phyloP scores from a whole-genome alignment of 1,140 invertebrate genomes.

The Acromyrmex echinatior region DNA sequence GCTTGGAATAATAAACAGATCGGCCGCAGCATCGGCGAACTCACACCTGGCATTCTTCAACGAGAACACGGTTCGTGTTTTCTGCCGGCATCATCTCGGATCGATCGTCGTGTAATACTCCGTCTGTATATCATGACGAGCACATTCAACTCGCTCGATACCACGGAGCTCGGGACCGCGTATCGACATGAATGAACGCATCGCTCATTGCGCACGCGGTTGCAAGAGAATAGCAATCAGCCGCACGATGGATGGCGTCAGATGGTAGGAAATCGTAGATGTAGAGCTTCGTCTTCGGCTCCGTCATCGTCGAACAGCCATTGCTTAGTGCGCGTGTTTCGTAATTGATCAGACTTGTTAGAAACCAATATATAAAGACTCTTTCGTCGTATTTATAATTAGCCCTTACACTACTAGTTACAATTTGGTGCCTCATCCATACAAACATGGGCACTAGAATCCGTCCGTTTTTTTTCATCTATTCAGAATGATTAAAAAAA shows the following conservation, averaged over 20 bases:
- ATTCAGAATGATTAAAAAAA: too few species aligned
- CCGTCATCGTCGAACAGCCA: conserved; percentile 52
- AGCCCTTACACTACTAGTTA: too few species aligned
- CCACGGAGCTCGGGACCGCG: conserved; percentile 15
- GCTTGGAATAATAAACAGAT: conserved; percentile 51
- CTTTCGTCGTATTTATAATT: conserved; percentile 5
- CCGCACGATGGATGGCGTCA: conserved; percentile 80
- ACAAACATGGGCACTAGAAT: too few species aligned
- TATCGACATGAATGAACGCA: conserved; percentile 81
- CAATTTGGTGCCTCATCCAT: too few species aligned
- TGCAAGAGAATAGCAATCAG: conserved; percentile 80
- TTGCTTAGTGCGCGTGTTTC: conserved; percentile 69
- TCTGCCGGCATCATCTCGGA: conserved; percentile 22
- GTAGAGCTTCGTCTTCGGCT: conserved; percentile 67
- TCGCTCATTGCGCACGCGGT: conserved; percentile 77
- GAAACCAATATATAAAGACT: conserved; percentile 55
- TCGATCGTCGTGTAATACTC: conserved; percentile 44
- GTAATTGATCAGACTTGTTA: conserved; percentile 64
- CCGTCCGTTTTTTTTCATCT: too few species aligned
- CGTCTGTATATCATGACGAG: conserved; percentile 45
- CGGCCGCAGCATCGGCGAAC: conserved; percentile 22
- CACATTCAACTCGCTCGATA: not conserved
- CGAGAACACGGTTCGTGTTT: not conserved
- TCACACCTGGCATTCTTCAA: conserved; percentile 25
- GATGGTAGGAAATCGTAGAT: conserved; percentile 78